Evolutionary conservation across 2,113 vertebrate genomes (phyloP).

Genomic region (Elachura formosa): DNA sequence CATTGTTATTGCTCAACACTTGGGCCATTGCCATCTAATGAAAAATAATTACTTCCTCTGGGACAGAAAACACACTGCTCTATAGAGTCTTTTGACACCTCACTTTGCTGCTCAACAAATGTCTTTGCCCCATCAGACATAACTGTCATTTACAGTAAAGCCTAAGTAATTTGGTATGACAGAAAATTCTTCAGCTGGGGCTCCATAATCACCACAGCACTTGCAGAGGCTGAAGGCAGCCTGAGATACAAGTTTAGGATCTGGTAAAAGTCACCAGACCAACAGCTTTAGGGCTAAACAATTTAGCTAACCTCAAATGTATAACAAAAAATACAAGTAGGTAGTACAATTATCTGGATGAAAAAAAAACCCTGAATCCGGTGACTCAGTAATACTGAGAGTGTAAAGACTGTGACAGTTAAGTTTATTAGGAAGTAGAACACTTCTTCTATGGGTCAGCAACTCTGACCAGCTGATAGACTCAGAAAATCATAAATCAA

Average conservation of each 20-base stretch:
- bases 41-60: not conserved
- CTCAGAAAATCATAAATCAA: not conserved
- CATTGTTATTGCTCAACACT: not conserved
- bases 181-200: not conserved
- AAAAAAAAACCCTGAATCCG: not conserved
- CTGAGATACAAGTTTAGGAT: not conserved
- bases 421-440: not conserved
- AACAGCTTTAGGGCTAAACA: not conserved
- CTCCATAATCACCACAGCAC: not conserved
- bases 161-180: not conserved
- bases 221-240: not conserved
- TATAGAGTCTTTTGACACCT: not conserved
- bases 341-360: not conserved
- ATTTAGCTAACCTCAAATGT: not conserved
- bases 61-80: not conserved
- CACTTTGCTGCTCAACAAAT: not conserved
- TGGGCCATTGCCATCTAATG: not conserved
- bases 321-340: not conserved
- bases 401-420: not conserved
- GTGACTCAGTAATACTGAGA: not conserved
- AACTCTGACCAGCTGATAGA: not conserved
- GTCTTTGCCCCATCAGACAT: not conserved
- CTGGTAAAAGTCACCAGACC: not conserved
- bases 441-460: not conserved
- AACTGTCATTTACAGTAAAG: not conserved